A percentile compares a stretch with the other conserved stretches of the same genome.
Evolutionary conservation across 2,888 invertebrate genomes (phyloP).

Genomic region (Pristionchus arcanus): DNA sequence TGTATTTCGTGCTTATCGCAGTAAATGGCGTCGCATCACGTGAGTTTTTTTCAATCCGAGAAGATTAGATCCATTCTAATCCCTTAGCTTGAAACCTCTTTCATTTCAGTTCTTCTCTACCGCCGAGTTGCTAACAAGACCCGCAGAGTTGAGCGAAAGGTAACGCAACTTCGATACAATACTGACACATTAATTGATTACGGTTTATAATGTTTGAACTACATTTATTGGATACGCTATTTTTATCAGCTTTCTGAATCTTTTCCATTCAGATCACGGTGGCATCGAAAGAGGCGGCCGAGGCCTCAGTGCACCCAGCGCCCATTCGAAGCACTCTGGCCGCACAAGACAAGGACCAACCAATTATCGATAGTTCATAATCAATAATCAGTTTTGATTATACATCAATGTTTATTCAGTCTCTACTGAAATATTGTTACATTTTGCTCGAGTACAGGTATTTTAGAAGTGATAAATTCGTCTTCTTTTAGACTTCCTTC

Average conservation of each 20-base stretch:
- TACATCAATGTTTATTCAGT: neutral
- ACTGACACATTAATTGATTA: neutral
- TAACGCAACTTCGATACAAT: neutral
- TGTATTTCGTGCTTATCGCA: constrained; percentile 29
- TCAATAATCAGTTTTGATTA: neutral
- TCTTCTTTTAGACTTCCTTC: too few species aligned
- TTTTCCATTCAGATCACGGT: neutral
- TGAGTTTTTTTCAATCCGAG: neutral
- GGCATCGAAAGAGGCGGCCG: neutral
- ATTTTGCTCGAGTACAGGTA: neutral
- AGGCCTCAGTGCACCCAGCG: neutral
- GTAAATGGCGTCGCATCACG: constrained; percentile 2
- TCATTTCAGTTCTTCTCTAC: constrained; percentile 16
- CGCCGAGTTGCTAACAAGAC: constrained; percentile 28
- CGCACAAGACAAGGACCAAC: neutral
- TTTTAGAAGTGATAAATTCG: neutral
- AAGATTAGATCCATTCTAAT: too few species aligned
- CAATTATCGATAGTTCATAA: neutral
- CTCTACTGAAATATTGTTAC: neutral
- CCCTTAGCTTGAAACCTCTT: too few species aligned
- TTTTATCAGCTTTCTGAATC: neutral
- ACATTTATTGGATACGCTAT: too few species aligned
- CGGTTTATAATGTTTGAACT: too few species aligned
- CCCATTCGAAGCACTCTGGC: neutral
- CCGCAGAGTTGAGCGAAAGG: constrained; percentile 42